Base-by-base conservation (phyloP, 2,888 invertebrate species). In the Leptinotarsa peninsularis region DNA sequence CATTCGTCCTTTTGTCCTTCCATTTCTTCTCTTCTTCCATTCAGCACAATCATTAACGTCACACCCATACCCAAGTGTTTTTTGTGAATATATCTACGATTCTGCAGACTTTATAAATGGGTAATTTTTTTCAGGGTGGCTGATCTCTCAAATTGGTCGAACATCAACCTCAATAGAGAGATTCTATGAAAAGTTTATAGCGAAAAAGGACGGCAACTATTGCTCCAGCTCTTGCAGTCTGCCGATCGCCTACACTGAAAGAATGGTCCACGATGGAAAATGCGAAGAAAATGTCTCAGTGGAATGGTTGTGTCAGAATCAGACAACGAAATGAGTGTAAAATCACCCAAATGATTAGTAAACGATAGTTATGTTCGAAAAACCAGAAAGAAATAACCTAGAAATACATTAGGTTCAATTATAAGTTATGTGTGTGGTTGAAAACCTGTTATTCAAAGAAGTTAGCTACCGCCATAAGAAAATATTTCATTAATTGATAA, bases 201-300 rank as follows among this genome's bases (percentile, higher is more conserved):
- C 90, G 67, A 80, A 84, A 2, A 80, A 85, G 2, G 88, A 87
- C 74, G 90, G 89, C 75, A 91, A 91, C 81, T 90, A 89, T 1
- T 91, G 91, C 79, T 80, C 88, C 56, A 86, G 86, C 27, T 89
- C 90, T 0, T 91, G 91, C 81, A 82, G 84, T 17, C 84, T 91
- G 58, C 90, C 91, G 0, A 79, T 91, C 0, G 89, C 88, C 70
- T 82, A 89, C 1, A 85, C 90, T 1, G 89, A 67, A 21, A 60
- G 69, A 21, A 67, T 81, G 54, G 67, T 83, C 5, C 33, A 76
- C 49, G 73, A 81, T 66, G 82, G 81, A 21, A 78, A 80, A 67
- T 84, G 84, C 72, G 67, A 74, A 15, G 67, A 67, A n/a, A 79
- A 80, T 23, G 58, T 80, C 1, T 82, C 75, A 15, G 69, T 76